phyloP scores from a whole-genome alignment of 2,888 invertebrate species.

The Autographa gamma region DNA sequence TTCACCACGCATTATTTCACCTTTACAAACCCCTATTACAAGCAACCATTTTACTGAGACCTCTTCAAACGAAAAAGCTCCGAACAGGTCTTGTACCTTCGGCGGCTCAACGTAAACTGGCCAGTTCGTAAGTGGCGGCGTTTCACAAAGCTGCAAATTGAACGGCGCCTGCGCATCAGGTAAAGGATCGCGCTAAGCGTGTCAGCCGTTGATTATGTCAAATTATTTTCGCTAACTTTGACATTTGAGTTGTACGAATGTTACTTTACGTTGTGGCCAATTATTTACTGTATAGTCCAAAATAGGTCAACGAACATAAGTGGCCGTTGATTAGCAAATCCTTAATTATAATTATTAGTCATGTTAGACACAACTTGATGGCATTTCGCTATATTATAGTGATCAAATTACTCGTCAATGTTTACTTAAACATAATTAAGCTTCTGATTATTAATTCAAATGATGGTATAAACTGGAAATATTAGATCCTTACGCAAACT shows the following conservation, averaged over 20 bases:
- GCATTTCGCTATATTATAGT: constrained; percentile 1
- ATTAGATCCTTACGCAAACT: neutral
- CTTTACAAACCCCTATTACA: constrained; percentile 69
- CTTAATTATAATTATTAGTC: constrained; percentile 27
- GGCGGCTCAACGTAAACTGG: constrained; percentile 38
- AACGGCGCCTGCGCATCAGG: constrained; percentile 67
- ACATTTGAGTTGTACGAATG: constrained; percentile 38
- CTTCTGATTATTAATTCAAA: neutral
- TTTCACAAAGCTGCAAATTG: constrained; percentile 70
- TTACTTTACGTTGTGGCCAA: constrained; percentile 10
- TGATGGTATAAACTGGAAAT: neutral
- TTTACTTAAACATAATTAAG: constrained; percentile 6
- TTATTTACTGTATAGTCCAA: constrained; percentile 1
- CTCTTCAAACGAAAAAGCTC: constrained; percentile 19
- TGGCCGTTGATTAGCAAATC: constrained; percentile 13
- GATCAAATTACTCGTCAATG: constrained; percentile 1
- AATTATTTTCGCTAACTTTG: constrained; percentile 56
- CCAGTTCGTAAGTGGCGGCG: constrained; percentile 63
- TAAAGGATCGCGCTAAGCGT: constrained; percentile 57
- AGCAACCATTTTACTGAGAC: constrained; percentile 41
- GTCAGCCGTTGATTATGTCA: constrained; percentile 57
- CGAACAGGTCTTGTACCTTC: constrained; percentile 6
- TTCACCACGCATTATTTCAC: constrained; percentile 67
- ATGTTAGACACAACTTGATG: constrained; percentile 7
- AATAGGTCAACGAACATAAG: constrained; percentile 5